Evolutionary conservation across 1,140 invertebrate genomes (phyloP).

Genomic region (Pygmarrhopalites habei): DNA sequence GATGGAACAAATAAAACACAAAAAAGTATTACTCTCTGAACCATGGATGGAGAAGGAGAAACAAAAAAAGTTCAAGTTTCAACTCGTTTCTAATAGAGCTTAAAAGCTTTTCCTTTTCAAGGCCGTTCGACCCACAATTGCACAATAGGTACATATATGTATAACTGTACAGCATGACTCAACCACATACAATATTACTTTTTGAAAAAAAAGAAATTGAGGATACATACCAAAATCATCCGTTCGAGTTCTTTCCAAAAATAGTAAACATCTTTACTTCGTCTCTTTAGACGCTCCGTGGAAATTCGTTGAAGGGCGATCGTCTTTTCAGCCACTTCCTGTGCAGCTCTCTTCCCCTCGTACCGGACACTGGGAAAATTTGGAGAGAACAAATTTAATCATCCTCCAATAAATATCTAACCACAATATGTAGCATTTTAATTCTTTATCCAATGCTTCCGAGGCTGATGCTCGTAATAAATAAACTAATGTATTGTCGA

Average conservation of each 20-base stretch:
- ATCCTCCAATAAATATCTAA: too few relatives aligned
- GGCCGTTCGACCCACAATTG: too few relatives aligned
- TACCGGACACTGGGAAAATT: constrained; percentile 29
- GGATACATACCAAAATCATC: constrained; percentile 26
- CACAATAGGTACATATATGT: background rate
- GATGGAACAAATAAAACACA: too few relatives aligned
- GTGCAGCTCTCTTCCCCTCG: constrained; percentile 29
- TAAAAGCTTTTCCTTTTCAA: too few relatives aligned
- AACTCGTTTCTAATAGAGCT: too few relatives aligned
- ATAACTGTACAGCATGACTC: background rate
- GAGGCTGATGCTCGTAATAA: background rate
- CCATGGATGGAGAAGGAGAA: too few relatives aligned
- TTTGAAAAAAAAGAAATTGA: background rate
- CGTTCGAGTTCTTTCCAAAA: constrained; percentile 37
- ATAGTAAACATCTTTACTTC: constrained; percentile 34
- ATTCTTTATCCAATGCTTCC: too few relatives aligned
- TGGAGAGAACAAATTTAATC: too few relatives aligned
- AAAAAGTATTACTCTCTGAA: too few relatives aligned
- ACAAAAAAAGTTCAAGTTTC: too few relatives aligned
- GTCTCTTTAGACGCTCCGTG: constrained; percentile 33
- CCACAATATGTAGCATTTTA: too few relatives aligned
- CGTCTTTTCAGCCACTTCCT: constrained; percentile 36
- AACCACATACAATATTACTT: background rate
- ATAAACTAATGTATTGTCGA: background rate
- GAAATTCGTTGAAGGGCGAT: constrained; percentile 34